phyloP scores from a whole-genome alignment of 2,113 vertebrate species.

The Pluvialis apricaria region DNA sequence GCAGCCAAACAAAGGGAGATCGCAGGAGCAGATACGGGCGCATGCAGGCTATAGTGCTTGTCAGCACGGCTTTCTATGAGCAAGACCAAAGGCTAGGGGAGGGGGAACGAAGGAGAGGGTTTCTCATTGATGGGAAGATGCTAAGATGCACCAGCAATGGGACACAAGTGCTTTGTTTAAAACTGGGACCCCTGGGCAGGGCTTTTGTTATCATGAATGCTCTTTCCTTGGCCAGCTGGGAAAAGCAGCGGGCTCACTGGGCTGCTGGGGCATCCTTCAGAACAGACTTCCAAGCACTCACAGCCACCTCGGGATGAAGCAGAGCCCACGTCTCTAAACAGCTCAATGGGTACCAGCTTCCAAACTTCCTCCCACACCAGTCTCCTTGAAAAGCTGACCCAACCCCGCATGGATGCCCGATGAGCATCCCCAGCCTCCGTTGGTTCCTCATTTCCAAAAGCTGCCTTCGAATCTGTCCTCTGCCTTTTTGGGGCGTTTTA shows the following conservation, averaged over 20 bases:
- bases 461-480: not conserved
- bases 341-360: not conserved
- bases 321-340: not conserved
- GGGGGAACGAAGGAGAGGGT: not conserved
- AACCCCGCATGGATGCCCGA: not conserved
- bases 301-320: not conserved
- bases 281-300: not conserved
- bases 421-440: not conserved
- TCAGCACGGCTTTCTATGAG: not conserved
- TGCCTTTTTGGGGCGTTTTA: not conserved
- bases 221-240: not conserved
- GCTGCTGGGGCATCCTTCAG: not conserved
- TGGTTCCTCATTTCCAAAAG: not conserved
- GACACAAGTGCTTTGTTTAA: not conserved
- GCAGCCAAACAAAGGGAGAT: slow-evolving; percentile 60
- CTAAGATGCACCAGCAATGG: not conserved
- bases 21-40: not conserved
- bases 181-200: not conserved
- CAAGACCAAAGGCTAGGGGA: not conserved
- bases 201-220: not conserved
- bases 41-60: not conserved
- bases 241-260: not conserved
- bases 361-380: not conserved
- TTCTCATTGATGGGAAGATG: not conserved
- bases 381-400: not conserved